phyloP scores from a whole-genome alignment of 1,140 invertebrate species.

The Tetragonula clypearis region DNA sequence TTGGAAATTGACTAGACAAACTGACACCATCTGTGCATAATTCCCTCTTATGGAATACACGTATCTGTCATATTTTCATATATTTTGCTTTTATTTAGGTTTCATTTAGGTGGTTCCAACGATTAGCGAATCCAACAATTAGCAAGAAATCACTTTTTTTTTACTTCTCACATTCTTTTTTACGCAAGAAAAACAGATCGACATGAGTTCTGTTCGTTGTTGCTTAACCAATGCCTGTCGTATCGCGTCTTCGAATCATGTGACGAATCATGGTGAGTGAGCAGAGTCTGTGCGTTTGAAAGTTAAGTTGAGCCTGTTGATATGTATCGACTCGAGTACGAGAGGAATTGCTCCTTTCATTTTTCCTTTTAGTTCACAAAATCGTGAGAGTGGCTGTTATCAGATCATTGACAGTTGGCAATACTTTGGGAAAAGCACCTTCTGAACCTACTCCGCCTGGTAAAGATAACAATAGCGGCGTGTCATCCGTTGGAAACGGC shows the following conservation, averaged over 20 bases:
- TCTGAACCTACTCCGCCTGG: conserved; percentile 76
- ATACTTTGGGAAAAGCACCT: conserved; percentile 73
- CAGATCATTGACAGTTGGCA: conserved; percentile 71
- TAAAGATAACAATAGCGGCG: conserved; percentile 66
- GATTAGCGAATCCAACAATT: neutral
- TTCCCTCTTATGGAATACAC: neutral
- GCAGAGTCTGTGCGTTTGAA: neutral
- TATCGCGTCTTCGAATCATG: conserved; percentile 77
- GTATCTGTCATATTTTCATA: neutral
- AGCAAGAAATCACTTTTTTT: neutral
- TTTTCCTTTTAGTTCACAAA: conserved; percentile 76
- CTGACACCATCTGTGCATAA: neutral
- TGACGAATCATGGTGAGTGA: conserved; percentile 76
- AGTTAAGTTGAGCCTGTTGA: too few species aligned
- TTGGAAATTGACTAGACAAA: neutral
- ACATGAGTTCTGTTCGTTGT: conserved; percentile 80
- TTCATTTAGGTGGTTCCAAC: too few species aligned
- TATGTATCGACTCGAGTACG: too few species aligned
- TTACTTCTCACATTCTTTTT: neutral
- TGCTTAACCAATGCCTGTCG: conserved; percentile 78
- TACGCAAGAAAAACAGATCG: conserved; percentile 12
- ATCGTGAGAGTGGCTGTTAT: conserved; percentile 76
- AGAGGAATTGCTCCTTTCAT: too few species aligned
- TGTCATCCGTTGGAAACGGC: conserved; percentile 73
- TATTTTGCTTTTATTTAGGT: neutral